These are phyloP conservation scores for Platysternon megacephalum DNA, from an alignment of 2,113 vertebrate genomes.

Conservation along the genomic window DNA sequence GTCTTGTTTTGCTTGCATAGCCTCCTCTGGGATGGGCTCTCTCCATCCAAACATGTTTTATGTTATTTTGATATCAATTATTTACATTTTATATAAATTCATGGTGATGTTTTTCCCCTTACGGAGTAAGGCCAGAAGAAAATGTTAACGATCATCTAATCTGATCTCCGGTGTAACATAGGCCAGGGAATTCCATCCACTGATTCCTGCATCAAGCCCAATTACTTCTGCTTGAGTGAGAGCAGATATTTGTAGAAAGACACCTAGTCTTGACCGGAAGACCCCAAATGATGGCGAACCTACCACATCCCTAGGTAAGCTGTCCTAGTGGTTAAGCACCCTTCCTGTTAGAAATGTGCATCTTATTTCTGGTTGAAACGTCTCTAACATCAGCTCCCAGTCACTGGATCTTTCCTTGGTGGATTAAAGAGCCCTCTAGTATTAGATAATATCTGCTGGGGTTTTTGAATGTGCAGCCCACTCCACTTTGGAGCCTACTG, in stretches of 20 bases:
- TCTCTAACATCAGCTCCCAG: neutral
- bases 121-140: neutral
- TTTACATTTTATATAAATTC: neutral
- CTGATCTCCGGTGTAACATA: neutral
- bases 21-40: neutral
- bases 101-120: neutral
- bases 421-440: neutral
- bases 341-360: neutral
- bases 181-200: neutral
- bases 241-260: neutral
- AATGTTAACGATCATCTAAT: no score
- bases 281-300: no score
- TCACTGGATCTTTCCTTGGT: neutral
- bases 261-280: neutral
- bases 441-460: neutral
- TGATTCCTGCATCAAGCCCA: neutral
- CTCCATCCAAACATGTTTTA: neutral
- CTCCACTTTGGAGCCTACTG: neutral
- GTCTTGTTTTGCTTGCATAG: neutral
- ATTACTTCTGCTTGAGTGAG: neutral
- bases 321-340: neutral
- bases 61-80: neutral
- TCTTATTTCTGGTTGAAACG: neutral
- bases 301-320: neutral
- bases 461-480: neutral